Conservation (phyloP, 2,113 vertebrate species). For the Rhodinocichla rosea region DNA sequence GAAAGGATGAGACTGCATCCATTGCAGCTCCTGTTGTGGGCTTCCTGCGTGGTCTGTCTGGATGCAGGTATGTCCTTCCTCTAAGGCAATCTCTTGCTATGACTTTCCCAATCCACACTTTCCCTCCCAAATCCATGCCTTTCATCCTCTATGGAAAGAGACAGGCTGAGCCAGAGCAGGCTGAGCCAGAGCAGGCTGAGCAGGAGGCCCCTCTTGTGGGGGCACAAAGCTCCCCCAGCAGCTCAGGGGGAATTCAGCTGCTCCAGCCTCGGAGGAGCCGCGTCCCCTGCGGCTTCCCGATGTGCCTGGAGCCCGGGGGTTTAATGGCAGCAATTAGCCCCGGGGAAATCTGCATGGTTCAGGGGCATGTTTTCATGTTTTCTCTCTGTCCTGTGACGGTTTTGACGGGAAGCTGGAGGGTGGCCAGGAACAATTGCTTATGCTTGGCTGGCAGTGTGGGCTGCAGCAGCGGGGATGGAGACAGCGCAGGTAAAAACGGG, state of each 20-base stretch:
- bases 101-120: neutral
- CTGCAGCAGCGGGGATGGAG: neutral
- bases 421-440: neutral
- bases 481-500: neutral
- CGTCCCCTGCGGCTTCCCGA: neutral
- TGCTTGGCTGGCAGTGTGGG: neutral
- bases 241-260: neutral
- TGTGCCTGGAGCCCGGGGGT: fast-evolving
- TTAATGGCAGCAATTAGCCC: slow-evolving; percentile 33
- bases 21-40: neutral
- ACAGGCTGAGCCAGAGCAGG: neutral
- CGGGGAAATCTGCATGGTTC: neutral
- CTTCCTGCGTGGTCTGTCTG: fast-evolving
- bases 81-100: neutral
- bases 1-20: neutral
- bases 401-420: slow-evolving; percentile 12
- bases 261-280: fast-evolving
- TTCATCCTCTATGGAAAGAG: fast-evolving
- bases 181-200: neutral
- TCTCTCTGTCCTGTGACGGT: neutral
- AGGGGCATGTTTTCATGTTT: neutral
- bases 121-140: neutral
- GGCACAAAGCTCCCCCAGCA: neutral
- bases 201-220: neutral
- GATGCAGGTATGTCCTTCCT: neutral